Base-by-base conservation (phyloP, 1,140 invertebrate genomes). In the Drosophila biarmipes region DNA sequence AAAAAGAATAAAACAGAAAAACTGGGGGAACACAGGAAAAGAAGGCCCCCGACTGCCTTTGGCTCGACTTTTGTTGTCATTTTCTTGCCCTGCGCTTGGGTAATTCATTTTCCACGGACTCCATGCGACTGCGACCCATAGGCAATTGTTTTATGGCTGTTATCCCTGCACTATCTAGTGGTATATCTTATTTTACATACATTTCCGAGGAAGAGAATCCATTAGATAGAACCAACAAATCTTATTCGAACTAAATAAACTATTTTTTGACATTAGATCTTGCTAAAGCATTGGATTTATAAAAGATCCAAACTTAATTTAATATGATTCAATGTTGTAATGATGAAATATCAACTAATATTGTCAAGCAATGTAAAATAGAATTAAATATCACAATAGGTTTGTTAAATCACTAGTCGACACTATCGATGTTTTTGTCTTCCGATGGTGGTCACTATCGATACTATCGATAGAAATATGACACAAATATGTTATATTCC, bases 51-150 rank as follows among this genome's bases (percentile, higher is more conserved):
- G 19, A 27, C 58, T 46, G 73, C 64, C 72, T 71, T 75, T 57
- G 66, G 66, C 19, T 37, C 37, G 43, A 78, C 57, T 54, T 46
- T 54, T 78, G 77, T 79, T 81, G 69, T 71, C 49, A 74, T 81
- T 86, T 84, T 68, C 53, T 57, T 73, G 77, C 38, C 51, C 53
- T 48, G 52, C 46, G 53, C 72, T 76, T 73, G 46, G 42, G 51
- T 69, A 76, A 77, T 61, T 76, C 55, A 77, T 69, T 76, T 56
- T 31, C 46, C 58, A 52, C 27, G 35, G 42, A 46, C 24, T 31
- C 63, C 29, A 43, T 67, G 38, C 51, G 45, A 34, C 43, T 63
- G 59, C 15, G 62, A 27, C 34, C 29, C 8, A 31, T 40, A 48
- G 67, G 35, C 67, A 71, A 71, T 71, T 71, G 67, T 71, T 71